Conservation (phyloP, 1,140 invertebrate species). For the Drosophila sp. region DNA sequence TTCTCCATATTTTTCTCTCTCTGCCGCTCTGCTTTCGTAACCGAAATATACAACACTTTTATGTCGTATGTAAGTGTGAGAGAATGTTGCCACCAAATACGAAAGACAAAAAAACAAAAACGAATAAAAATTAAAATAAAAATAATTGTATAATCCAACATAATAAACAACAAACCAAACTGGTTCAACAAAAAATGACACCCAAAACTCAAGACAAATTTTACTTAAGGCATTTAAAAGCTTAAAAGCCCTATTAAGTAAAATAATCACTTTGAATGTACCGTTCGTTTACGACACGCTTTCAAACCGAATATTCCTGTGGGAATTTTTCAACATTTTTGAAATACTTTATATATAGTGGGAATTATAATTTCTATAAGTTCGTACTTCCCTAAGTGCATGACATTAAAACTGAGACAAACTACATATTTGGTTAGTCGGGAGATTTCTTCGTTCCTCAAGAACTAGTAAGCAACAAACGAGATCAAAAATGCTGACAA, state of each 20-base stretch:
- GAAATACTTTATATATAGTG: background rate
- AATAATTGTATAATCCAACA: slow-evolving; percentile 46
- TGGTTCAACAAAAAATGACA: slow-evolving; percentile 1
- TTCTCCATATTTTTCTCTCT: no score
- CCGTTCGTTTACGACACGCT: no score
- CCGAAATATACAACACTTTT: slow-evolving; percentile 56
- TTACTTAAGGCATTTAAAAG: background rate
- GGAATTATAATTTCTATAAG: no score
- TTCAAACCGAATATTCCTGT: background rate
- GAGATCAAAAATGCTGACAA: background rate
- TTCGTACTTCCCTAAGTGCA: no score
- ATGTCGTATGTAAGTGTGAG: slow-evolving; percentile 30
- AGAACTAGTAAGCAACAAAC: no score
- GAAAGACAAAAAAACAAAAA: background rate
- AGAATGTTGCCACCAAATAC: slow-evolving; percentile 39
- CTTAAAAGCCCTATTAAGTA: background rate
- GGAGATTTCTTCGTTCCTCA: no score
- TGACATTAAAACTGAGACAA: no score
- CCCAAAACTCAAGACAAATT: background rate
- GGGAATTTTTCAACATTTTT: background rate
- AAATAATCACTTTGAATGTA: no score
- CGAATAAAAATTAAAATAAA: slow-evolving; percentile 32
- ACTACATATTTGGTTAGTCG: no score
- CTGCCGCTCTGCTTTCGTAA: slow-evolving; percentile 42
- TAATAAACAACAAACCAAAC: slow-evolving; percentile 20